Conservation (phyloP, 2,797 vertebrate genomes). For the Sylvia borin region DNA sequence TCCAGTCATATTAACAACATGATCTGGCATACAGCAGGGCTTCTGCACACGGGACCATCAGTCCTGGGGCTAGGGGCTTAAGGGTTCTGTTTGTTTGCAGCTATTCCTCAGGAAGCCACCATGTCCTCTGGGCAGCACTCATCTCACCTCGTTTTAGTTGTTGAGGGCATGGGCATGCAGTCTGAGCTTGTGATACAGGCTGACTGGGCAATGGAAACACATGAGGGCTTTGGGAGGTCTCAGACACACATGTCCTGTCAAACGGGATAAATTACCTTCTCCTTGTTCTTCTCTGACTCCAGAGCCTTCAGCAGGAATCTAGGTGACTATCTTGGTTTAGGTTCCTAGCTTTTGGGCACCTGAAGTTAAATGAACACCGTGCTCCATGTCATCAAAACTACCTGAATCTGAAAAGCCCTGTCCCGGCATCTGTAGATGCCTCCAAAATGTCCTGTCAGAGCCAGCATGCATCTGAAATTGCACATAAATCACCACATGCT, state of each 20-base stretch:
- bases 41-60: background rate
- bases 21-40: background rate
- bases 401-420: background rate
- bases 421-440: background rate
- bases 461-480: background rate
- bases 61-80: background rate
- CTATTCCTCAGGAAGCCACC: background rate
- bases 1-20: background rate
- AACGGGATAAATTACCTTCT: background rate
- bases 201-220: background rate
- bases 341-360: background rate
- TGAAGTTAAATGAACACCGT: background rate
- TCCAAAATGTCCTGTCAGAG: background rate
- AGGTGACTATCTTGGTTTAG: background rate
- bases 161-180: background rate
- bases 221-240: background rate
- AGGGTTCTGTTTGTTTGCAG: background rate
- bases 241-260: background rate
- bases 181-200: background rate
- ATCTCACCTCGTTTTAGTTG: background rate
- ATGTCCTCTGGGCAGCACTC: background rate
- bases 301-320: background rate
- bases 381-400: background rate
- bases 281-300: background rate
- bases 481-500: background rate